A percentile compares a stretch with the other conserved stretches of the same genome.
Evolutionary conservation across 1,140 invertebrate genomes (phyloP).

Genomic region (Reticulitermes speratus): DNA sequence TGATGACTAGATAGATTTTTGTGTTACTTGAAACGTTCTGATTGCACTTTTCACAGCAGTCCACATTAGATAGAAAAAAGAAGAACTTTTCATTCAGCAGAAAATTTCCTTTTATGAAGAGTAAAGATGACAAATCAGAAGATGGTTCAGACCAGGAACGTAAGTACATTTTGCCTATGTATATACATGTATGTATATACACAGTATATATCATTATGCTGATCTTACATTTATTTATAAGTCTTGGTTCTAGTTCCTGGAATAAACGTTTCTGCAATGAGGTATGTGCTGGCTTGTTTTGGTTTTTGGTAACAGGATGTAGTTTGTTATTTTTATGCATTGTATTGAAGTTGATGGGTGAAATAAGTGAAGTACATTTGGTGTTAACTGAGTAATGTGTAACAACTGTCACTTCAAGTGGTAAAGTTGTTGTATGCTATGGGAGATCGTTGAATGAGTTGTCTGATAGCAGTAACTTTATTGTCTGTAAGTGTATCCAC

Average conservation of each 20-base stretch:
- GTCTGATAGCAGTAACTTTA: background rate
- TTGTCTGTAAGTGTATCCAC: background rate
- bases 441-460: background rate
- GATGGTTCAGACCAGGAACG: constrained; percentile 98
- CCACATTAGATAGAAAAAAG: constrained; percentile 92
- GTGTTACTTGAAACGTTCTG: background rate
- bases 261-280: background rate
- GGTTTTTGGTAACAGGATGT: background rate
- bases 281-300: background rate
- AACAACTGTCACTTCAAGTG: background rate
- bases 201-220: constrained; percentile 26
- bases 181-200: no score
- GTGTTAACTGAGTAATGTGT: constrained; percentile 2
- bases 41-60: constrained; percentile 61
- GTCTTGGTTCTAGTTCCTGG: background rate
- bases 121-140: constrained; percentile 96
- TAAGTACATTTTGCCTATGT: constrained; percentile 62
- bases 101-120: constrained; percentile 98
- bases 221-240: constrained; percentile 1
- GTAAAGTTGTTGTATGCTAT: background rate
- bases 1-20: background rate
- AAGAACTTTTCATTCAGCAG: constrained; percentile 97
- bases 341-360: background rate
- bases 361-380: background rate
- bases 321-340: background rate